Base-by-base conservation (phyloP, 2,888 invertebrate genomes). In the Yponomeuta sedellus region DNA sequence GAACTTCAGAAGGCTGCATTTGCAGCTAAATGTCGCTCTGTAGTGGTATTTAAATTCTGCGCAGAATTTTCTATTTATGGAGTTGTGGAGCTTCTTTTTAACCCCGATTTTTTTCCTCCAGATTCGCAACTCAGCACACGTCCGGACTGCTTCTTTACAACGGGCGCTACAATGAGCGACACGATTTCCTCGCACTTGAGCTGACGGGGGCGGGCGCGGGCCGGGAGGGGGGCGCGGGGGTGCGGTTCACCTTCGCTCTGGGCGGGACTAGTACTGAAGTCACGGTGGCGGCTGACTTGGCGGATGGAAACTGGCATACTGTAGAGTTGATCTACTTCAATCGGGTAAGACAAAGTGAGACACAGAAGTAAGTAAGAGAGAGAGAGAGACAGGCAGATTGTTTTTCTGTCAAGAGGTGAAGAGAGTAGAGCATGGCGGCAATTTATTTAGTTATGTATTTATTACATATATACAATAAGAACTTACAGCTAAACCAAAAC, bases 81-180 rank as follows among this genome's bases (percentile, higher is more conserved):
- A 93, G 78, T 6, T 44, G 44, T 25, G n/a, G n/a, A n/a, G n/a
- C n/a, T n/a, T 25, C 5, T 25, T 25, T 25, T 25, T 25, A 25
- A 25, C 10, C 34, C 5, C 10, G 1, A 59, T 12, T 0, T 11
- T 5, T 20, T n/a, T 34, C n/a, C 34, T 12, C 10, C 80, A 95
- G 95, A 73, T 98, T 99, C 84, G 96, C 98, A 1, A 98, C 98
- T 0, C 95, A 97, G 71, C 92, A 94, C 20, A 92, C 94, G 10
- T 95, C 97, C 71, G 98, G 97, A 0, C 85, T 99, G 0, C 86
- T 99, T 0, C 91, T 99, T 0, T 99, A 99, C 92, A 99, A 99
- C 82, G 99, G 99, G 0, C 94, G 99, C 0, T 99, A 98, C 87
- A 98, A 98, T 82, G 98, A 98, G 79, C 93, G 96, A 1, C 98